Percentiles rank a stretch among this genome's conserved stretches.
Evolutionary conservation across 2,888 invertebrate genomes (phyloP).

Genomic region (Melangyna quadrimaculata): DNA sequence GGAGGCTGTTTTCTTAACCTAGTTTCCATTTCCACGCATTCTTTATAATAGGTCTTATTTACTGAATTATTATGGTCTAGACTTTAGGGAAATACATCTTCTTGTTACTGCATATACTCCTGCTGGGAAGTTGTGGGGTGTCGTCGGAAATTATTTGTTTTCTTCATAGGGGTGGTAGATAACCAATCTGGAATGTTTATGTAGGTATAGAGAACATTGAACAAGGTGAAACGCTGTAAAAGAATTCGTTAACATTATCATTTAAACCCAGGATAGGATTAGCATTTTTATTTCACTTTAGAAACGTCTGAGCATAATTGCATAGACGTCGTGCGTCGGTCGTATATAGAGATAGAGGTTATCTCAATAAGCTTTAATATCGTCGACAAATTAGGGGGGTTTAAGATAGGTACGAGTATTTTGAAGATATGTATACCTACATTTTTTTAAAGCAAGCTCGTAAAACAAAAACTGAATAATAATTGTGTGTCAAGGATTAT

Average conservation of each 20-base stretch:
- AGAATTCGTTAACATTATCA: neutral
- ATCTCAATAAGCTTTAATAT: neutral
- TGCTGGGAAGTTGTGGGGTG: neutral
- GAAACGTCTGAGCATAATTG: neutral
- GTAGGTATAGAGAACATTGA: neutral
- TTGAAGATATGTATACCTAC: neutral
- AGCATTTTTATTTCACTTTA: neutral
- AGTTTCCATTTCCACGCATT: constrained; percentile 14
- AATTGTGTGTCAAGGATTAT: neutral
- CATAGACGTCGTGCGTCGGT: too few species aligned
- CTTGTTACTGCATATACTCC: neutral
- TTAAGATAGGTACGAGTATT: neutral
- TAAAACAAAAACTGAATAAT: neutral
- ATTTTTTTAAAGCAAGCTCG: neutral
- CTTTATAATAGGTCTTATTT: neutral
- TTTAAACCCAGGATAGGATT: neutral
- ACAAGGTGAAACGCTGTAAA: neutral
- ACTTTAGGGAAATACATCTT: constrained; percentile 7
- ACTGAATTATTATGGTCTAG: constrained; percentile 36
- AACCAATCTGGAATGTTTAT: neutral
- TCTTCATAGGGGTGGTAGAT: neutral
- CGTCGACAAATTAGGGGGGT: neutral
- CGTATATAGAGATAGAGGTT: neutral
- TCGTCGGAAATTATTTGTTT: neutral
- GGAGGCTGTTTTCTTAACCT: constrained; percentile 29